These are phyloP conservation scores for Actinostola sp. DNA, from an alignment of 92 coral and sea anemone genomes.

Conservation along the genomic window DNA sequence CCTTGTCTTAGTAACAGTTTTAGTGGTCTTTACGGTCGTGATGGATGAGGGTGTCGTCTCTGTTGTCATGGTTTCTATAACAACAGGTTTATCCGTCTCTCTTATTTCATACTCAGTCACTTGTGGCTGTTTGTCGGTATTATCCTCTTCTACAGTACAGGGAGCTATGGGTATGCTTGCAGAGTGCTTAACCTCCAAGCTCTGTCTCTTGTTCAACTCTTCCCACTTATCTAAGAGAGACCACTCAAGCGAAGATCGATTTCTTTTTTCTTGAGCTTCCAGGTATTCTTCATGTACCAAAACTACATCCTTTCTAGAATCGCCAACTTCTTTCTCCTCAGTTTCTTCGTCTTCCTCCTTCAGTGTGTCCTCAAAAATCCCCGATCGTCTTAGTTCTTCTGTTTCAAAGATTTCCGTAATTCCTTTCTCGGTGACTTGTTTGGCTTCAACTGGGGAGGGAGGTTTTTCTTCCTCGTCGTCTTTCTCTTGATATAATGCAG, in stretches of 20 bases:
- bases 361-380: conserved; percentile 13
- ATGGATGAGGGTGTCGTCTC: conserved; percentile 39
- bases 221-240: conserved; percentile 41
- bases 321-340: neutral
- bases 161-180: neutral
- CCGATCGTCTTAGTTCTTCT: conserved; percentile 13
- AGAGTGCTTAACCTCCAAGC: conserved; percentile 10
- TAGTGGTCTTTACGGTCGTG: conserved; percentile 22
- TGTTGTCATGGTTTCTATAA: conserved; percentile 29
- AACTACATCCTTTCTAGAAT: conserved; percentile 7
- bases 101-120: conserved; percentile 14
- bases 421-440: conserved; percentile 19
- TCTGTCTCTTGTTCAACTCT: conserved; percentile 33
- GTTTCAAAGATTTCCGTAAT: conserved; percentile 31
- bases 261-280: conserved; percentile 21
- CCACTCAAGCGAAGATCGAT: conserved; percentile 31
- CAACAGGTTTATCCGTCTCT: conserved; percentile 23
- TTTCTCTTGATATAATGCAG: neutral
- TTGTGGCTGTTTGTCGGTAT: neutral
- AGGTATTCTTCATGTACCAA: conserved; percentile 8
- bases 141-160: neutral
- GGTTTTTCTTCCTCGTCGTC: conserved; percentile 24
- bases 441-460: conserved; percentile 28
- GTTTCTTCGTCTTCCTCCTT: conserved; percentile 12
- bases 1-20: conserved; percentile 31